These are phyloP conservation scores for Vulpes ferrilata DNA, from an alignment of 2,113 vertebrate genomes.

Conservation along the genomic window DNA sequence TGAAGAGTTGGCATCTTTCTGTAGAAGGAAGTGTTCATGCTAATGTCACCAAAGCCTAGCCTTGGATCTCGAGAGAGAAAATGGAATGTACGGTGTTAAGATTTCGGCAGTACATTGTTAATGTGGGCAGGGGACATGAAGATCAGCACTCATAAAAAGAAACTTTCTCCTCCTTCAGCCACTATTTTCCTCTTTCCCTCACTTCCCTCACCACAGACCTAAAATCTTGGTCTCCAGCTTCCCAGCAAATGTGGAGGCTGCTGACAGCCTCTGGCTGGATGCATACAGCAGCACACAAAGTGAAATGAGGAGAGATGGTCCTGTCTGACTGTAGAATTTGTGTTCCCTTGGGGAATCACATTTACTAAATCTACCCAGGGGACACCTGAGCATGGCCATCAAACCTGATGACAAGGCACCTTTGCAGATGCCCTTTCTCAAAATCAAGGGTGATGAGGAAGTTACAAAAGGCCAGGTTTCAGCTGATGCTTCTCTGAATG, in stretches of 20 bases:
- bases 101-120: not conserved
- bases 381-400: not conserved
- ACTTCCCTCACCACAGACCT: not conserved
- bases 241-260: too few species aligned
- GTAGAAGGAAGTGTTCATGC: not conserved
- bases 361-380: not conserved
- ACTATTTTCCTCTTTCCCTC: not conserved
- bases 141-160: not conserved
- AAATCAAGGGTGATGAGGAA: not conserved
- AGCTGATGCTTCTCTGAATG: not conserved
- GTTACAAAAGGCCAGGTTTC: not conserved
- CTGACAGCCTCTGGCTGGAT: accelerated
- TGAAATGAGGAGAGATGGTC: too few species aligned
- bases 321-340: too few species aligned
- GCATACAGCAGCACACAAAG: not conserved
- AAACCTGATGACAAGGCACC: not conserved
- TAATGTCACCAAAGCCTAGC: not conserved
- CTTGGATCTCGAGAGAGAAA: not conserved
- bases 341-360: not conserved
- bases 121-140: too few species aligned
- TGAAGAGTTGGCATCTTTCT: not conserved
- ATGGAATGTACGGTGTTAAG: not conserved
- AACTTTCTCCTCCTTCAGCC: not conserved
- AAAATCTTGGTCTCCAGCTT: not conserved
- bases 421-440: not conserved